A percentile compares a stretch with the other conserved stretches of the same genome.
Evolutionary conservation across 2,113 vertebrate genomes (phyloP).

Genomic region (Cyprinodon variegatus): DNA sequence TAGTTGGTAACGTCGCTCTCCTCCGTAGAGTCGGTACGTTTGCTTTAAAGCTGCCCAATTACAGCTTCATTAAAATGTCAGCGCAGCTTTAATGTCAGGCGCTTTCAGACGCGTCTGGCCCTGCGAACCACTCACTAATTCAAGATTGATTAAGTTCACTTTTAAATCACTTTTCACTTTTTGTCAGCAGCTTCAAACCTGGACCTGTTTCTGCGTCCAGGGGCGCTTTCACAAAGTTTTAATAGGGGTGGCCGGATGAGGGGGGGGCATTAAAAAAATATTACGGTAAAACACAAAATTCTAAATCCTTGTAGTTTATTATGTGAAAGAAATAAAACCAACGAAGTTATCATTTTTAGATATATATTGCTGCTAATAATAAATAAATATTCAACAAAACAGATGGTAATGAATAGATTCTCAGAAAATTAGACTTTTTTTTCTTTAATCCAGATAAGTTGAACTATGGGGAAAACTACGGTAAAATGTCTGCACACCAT

Average conservation of each 20-base stretch:
- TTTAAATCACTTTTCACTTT: neutral
- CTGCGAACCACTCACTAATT: neutral
- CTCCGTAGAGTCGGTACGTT: conserved; percentile 17
- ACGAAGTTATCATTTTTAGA: neutral
- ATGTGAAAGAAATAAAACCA: too few species aligned
- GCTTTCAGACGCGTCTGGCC: conserved; percentile 33
- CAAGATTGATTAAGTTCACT: neutral
- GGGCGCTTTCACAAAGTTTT: neutral
- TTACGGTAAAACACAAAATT: too few species aligned
- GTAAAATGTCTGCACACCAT: neutral
- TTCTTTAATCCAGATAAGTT: neutral
- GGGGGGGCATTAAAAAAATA: neutral
- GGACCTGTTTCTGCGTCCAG: neutral
- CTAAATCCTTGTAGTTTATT: too few species aligned
- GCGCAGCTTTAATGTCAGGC: conserved; percentile 34
- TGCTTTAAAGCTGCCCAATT: neutral
- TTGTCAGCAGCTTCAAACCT: neutral
- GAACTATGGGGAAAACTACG: neutral
- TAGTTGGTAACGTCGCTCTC: conserved; percentile 72
- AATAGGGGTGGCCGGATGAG: neutral
- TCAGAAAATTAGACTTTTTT: neutral
- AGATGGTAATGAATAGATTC: neutral
- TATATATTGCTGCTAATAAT: neutral
- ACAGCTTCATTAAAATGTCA: conserved; percentile 23
- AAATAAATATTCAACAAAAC: neutral